These are phyloP conservation scores for Nilaparvata lugens DNA, from an alignment of 1,140 invertebrate species.

Conservation along the genomic window DNA sequence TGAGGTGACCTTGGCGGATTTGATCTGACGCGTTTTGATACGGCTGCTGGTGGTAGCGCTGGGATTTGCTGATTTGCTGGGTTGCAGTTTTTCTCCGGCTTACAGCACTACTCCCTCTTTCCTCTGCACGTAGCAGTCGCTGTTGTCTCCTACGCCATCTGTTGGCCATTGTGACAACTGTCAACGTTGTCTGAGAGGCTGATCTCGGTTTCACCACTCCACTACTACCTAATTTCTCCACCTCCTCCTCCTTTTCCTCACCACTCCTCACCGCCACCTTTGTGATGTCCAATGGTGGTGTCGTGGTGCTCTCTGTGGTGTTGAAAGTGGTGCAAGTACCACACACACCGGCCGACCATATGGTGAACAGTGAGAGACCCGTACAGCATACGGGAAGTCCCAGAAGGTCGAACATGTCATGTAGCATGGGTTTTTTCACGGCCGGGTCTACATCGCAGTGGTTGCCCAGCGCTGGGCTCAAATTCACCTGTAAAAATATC, in stretches of 20 bases:
- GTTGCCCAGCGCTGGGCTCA: constrained; percentile 68
- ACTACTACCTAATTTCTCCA: not conserved
- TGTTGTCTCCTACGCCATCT: constrained; percentile 21
- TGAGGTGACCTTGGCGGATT: constrained; percentile 1
- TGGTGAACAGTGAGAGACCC: constrained; percentile 50
- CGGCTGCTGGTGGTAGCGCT: not conserved
- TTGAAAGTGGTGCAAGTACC: not conserved
- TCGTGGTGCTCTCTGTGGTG: not conserved
- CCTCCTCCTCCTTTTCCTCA: too few relatives aligned
- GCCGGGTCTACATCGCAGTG: constrained; percentile 70
- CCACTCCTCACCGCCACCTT: too few relatives aligned
- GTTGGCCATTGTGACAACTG: constrained; percentile 22
- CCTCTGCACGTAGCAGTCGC: not conserved
- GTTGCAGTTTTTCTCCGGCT: not conserved
- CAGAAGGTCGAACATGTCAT: constrained; percentile 75
- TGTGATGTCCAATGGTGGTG: not conserved
- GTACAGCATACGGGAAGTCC: constrained; percentile 66
- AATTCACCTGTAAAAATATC: constrained; percentile 58
- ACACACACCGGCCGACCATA: constrained; percentile 34
- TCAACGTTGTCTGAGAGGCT: constrained; percentile 16
- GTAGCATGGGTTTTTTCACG: constrained; percentile 76
- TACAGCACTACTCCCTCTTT: not conserved
- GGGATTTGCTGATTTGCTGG: not conserved
- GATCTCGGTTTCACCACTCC: not conserved
- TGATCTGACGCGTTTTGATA: not conserved